Percentiles rank a stretch among this genome's conserved stretches.
phyloP scores from a whole-genome alignment of 2,797 vertebrate species.

The Micrastur ruficollis region DNA sequence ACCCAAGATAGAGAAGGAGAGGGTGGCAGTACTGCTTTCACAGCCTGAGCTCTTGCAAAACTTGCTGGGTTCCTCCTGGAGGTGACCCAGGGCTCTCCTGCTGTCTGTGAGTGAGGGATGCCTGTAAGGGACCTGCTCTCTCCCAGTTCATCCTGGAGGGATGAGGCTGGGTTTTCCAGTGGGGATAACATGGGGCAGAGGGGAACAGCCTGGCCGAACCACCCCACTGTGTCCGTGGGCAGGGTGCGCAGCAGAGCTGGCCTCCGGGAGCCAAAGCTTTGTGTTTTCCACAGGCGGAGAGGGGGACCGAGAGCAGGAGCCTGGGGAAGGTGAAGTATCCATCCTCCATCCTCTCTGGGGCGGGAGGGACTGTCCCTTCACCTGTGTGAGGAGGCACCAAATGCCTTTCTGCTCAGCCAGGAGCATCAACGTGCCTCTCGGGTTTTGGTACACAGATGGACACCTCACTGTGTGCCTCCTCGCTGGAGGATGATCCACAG shows the following conservation, averaged over 20 bases:
- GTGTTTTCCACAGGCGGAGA: conserved; percentile 23
- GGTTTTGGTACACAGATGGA: neutral
- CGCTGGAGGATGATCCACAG: neutral
- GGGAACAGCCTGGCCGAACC: neutral
- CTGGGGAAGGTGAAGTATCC: conserved; percentile 46
- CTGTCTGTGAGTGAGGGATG: neutral
- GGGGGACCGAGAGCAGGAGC: conserved; percentile 45
- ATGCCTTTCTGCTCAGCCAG: neutral
- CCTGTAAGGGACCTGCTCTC: neutral
- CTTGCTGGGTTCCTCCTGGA: neutral
- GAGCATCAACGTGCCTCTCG: accelerated
- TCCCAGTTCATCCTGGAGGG: accelerated
- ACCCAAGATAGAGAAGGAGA: neutral
- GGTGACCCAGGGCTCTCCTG: neutral
- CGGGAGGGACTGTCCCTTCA: neutral
- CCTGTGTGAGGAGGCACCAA: neutral
- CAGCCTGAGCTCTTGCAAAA: neutral
- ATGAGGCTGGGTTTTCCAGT: neutral
- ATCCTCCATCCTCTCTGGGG: neutral
- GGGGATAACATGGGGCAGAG: neutral
- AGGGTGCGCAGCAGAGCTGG: neutral
- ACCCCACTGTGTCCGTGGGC: accelerated
- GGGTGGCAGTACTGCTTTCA: neutral
- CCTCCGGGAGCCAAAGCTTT: neutral
- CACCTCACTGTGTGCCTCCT: neutral